Conservation (phyloP, 2,113 vertebrate genomes). For the Petrocephalus microphthalmus region DNA sequence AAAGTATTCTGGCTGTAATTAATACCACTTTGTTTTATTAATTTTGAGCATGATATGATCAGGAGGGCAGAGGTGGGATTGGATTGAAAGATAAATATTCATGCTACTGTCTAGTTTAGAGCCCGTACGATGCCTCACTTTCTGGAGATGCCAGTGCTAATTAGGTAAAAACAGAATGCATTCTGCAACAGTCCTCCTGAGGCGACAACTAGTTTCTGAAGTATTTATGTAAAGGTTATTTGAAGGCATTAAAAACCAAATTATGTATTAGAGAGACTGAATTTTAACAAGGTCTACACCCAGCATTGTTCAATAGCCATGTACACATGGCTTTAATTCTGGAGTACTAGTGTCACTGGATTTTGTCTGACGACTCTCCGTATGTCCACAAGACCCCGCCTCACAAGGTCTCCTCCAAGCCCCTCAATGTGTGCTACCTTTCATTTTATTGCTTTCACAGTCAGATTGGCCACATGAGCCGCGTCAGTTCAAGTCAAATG, state of each 20-base stretch:
- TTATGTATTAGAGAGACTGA: conserved; percentile 16
- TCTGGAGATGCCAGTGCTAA: conserved; percentile 37
- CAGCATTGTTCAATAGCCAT: neutral
- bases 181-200: neutral
- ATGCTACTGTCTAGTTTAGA: conserved; percentile 41
- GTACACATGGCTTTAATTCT: neutral
- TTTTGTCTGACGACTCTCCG: neutral
- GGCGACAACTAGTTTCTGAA: conserved; percentile 38
- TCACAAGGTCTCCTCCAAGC: neutral
- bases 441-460: neutral
- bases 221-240: conserved; percentile 36
- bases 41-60: conserved; percentile 41
- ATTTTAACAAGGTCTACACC: neutral
- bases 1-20: conserved; percentile 45
- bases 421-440: neutral
- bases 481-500: neutral
- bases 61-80: conserved; percentile 41
- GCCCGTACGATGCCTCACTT: conserved; percentile 41
- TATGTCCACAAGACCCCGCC: neutral
- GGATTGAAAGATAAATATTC: conserved; percentile 40
- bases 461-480: neutral
- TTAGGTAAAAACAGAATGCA: conserved; percentile 39
- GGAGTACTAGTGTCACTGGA: neutral
- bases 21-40: conserved; percentile 51
- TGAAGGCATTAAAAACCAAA: conserved; percentile 17